These are phyloP conservation scores for Jacana jacana DNA, from an alignment of 2,113 vertebrate genomes.

Conservation along the genomic window DNA sequence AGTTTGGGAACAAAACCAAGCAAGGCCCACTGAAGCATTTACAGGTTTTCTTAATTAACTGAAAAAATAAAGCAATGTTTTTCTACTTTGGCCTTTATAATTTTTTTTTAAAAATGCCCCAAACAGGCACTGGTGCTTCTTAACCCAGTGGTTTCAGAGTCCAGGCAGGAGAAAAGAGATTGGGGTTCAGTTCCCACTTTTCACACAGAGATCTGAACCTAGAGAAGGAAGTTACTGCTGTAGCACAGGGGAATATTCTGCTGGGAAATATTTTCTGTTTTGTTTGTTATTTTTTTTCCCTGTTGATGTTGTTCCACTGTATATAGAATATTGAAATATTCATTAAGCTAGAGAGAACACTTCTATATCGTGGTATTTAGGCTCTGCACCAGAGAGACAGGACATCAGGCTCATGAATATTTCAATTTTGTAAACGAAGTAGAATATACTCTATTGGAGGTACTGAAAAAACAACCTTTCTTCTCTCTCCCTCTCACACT, in stretches of 20 bases:
- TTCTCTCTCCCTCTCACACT: not conserved
- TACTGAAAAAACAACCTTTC: not conserved
- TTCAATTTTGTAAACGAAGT: conserved; percentile 27
- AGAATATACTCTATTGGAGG: not conserved
- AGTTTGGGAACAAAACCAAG: not conserved
- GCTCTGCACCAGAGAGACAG: not conserved
- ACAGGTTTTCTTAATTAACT: not conserved
- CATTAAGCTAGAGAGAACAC: conserved; percentile 9
- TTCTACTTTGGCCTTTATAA: not conserved
- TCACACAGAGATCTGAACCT: not conserved
- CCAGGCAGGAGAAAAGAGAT: not conserved
- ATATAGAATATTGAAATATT: conserved; percentile 58
- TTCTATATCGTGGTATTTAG: conserved; percentile 1
- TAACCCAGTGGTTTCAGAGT: not conserved
- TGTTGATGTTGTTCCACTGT: not conserved
- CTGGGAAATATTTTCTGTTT: not conserved
- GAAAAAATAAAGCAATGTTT: not conserved
- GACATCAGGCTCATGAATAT: conserved; percentile 48
- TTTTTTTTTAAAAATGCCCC: not conserved
- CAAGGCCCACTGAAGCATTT: not conserved
- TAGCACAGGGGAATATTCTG: not conserved
- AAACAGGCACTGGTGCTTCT: not conserved
- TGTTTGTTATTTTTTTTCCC: rapidly evolving
- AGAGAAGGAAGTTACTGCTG: not conserved
- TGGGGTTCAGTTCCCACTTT: not conserved